phyloP scores from a whole-genome alignment of 2,113 vertebrate species.

The Paramisgurnus dabryanus region DNA sequence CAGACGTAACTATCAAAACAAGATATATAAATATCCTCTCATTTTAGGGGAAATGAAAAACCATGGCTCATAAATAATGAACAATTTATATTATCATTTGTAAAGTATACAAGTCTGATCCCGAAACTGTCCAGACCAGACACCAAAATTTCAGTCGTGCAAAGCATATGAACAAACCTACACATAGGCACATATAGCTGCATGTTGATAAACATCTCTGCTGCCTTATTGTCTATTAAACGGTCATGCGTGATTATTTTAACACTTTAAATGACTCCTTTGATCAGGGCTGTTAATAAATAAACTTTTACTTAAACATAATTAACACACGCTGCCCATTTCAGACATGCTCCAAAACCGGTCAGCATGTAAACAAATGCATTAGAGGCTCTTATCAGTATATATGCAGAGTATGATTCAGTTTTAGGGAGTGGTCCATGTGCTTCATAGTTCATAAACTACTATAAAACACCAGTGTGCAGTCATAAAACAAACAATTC shows the following conservation, averaged over 20 bases:
- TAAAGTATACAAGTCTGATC: no score
- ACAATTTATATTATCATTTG: no score
- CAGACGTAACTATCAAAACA: no score
- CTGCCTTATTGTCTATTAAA: no score
- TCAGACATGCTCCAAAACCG: background rate
- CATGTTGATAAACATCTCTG: background rate
- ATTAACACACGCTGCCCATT: background rate
- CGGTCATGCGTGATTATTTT: no score
- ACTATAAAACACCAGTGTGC: background rate
- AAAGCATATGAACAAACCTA: background rate
- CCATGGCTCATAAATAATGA: no score
- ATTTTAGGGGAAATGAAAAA: no score
- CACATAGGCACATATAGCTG: no score
- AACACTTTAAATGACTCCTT: no score
- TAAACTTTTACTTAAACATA: background rate
- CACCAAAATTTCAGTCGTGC: background rate
- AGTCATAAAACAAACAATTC: background rate
- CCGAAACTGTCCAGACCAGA: background rate
- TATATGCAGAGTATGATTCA: background rate
- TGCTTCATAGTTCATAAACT: background rate
- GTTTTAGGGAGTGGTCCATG: slow-evolving; percentile 2
- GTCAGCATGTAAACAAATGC: background rate
- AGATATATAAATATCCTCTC: no score
- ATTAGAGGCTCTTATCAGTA: background rate
- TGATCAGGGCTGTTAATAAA: no score